A percentile compares a stretch with the other conserved stretches of the same genome.
Evolutionary conservation across 2,888 invertebrate species (phyloP).

Genomic region (Augochlorella aurata): DNA sequence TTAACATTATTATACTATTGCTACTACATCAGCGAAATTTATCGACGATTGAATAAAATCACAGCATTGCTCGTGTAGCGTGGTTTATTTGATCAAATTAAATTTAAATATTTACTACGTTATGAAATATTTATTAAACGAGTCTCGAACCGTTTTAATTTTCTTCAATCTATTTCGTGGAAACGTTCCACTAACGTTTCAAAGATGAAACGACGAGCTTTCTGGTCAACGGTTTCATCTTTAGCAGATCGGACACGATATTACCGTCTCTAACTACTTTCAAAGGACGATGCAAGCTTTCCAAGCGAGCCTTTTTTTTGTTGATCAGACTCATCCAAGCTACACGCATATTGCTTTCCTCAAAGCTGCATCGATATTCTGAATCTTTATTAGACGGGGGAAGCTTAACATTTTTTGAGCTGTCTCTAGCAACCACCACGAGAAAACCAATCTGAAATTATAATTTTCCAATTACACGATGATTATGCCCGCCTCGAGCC

Average conservation of each 20-base stretch:
- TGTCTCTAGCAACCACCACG: slow-evolving; percentile 14
- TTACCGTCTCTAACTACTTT: not conserved
- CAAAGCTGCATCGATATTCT: slow-evolving; percentile 44
- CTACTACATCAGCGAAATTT: not conserved
- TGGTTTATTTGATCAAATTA: not conserved
- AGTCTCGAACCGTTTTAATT: not conserved
- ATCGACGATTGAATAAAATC: not conserved
- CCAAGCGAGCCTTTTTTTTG: not conserved
- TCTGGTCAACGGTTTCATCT: not conserved
- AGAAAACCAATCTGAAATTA: slow-evolving; percentile 58
- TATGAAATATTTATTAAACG: not conserved
- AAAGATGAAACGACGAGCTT: not conserved
- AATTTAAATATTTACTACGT: too few relatives aligned
- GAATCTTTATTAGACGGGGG: slow-evolving; percentile 13
- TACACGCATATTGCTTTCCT: slow-evolving; percentile 9
- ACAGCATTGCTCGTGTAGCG: not conserved
- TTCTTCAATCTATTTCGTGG: not conserved
- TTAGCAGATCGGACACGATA: not conserved
- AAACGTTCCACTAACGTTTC: too few relatives aligned
- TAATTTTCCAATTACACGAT: slow-evolving; percentile 59
- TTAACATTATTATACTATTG: not conserved
- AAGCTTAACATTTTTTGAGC: not conserved
- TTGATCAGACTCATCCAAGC: not conserved
- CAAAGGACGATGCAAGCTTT: slow-evolving; percentile 2
- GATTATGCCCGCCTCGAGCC: slow-evolving; percentile 26